Evolutionary conservation across 1,140 invertebrate species (phyloP).

Genomic region (Bombyx mandarina): DNA sequence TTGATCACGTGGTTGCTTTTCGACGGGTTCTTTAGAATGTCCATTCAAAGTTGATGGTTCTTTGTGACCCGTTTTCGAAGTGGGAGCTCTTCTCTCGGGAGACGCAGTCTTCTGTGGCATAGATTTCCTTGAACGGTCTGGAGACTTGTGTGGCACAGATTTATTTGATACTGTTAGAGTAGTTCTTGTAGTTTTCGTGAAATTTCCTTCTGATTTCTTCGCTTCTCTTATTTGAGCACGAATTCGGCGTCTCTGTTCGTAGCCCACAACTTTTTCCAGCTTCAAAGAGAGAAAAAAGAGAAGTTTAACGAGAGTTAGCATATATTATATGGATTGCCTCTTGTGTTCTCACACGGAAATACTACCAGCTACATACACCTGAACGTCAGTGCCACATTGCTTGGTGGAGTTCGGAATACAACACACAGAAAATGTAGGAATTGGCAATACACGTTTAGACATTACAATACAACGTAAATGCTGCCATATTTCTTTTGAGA

Average conservation of each 20-base stretch:
- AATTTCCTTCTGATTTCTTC: conserved; percentile 63
- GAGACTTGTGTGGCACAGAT: conserved; percentile 37
- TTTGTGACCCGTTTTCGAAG: conserved; percentile 13
- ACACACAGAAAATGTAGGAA: too few species aligned
- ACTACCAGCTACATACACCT: too few species aligned
- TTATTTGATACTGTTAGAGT: conserved; percentile 8
- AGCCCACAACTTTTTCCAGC: conserved; percentile 80
- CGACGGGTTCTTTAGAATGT: conserved; percentile 27
- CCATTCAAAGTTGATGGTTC: conserved; percentile 30
- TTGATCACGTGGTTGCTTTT: conserved; percentile 13
- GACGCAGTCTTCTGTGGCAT: conserved; percentile 22
- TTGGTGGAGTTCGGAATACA: too few species aligned
- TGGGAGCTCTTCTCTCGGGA: conserved; percentile 18
- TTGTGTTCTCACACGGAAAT: too few species aligned
- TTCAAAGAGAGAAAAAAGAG: conserved; percentile 45
- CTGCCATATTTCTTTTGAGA: too few species aligned
- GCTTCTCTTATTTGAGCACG: conserved; percentile 81
- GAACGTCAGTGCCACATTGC: too few species aligned
- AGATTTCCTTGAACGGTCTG: conserved; percentile 29
- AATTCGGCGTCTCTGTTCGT: conserved; percentile 81
- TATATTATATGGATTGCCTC: not conserved
- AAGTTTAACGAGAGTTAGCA: not conserved
- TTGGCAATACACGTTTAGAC: too few species aligned
- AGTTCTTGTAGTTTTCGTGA: conserved; percentile 28
- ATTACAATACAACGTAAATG: too few species aligned